Percentiles rank a stretch among this genome's conserved stretches.
phyloP scores from a whole-genome alignment of 1,140 invertebrate species.

The Asobara japonica region DNA sequence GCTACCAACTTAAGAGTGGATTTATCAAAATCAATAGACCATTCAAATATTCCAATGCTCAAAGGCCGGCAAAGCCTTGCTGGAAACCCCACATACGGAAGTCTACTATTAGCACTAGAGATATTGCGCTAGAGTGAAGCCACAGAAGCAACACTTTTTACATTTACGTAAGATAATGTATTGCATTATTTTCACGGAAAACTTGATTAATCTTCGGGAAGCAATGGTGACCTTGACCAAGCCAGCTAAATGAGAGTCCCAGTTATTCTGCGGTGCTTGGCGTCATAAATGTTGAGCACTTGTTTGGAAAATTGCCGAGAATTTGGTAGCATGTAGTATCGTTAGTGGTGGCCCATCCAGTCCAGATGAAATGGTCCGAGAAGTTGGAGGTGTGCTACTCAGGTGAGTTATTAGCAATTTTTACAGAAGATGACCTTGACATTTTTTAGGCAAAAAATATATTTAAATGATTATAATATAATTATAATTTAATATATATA shows the following conservation, averaged over 20 bases:
- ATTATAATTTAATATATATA: too few species aligned
- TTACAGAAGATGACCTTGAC: too few species aligned
- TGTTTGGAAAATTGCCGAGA: neutral
- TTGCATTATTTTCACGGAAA: constrained; percentile 30
- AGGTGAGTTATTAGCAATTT: neutral
- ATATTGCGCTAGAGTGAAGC: constrained; percentile 40
- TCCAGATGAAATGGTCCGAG: neutral
- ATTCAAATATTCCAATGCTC: neutral
- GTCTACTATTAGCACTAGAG: neutral
- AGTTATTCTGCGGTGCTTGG: too few species aligned
- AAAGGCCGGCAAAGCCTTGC: neutral
- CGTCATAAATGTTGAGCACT: neutral
- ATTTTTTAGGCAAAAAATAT: too few species aligned
- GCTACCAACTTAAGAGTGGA: neutral
- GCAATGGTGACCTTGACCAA: neutral
- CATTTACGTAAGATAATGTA: constrained; percentile 45
- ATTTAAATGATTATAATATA: too few species aligned
- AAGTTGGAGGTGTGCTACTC: neutral
- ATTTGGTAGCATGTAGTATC: neutral
- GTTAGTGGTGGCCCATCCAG: neutral
- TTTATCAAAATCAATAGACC: neutral
- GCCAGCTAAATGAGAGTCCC: too few species aligned
- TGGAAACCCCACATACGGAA: constrained; percentile 2
- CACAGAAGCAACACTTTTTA: constrained; percentile 38
- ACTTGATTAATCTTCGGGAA: constrained; percentile 43